A percentile compares a stretch with the other conserved stretches of the same genome.
phyloP scores from a whole-genome alignment of 2,888 invertebrate genomes.

The Gonocerus acuteangulatus region DNA sequence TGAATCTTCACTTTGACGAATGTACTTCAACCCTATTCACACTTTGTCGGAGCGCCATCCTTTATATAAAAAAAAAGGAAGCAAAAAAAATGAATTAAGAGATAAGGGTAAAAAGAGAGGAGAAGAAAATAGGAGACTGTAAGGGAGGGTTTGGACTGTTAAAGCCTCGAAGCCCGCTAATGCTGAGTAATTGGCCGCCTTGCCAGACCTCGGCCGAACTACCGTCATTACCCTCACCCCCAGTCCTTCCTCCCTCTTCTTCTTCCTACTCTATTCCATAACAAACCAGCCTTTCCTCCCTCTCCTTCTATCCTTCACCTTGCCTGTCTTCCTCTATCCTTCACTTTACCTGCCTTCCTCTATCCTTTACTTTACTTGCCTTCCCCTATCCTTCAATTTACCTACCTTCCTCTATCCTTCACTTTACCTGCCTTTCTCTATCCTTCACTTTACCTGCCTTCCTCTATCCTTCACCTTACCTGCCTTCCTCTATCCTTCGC shows the following conservation, averaged over 20 bases:
- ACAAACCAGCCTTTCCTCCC: no score
- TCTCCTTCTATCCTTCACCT: no score
- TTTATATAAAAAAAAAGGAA: background rate
- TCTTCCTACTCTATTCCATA: background rate
- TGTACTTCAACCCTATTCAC: no score
- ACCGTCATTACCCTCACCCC: background rate
- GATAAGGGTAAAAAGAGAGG: background rate
- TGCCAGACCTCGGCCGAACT: background rate
- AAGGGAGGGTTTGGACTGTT: background rate
- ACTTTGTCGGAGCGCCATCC: background rate
- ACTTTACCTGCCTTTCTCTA: no score
- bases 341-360: background rate
- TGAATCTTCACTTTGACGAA: no score
- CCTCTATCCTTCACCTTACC: no score
- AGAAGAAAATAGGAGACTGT: background rate
- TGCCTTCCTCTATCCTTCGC: no score
- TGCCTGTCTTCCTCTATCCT: no score
- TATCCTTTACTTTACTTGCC: no score
- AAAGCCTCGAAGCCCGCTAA: background rate
- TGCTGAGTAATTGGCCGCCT: conserved; percentile 7
- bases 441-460: no score
- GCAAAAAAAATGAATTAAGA: background rate
- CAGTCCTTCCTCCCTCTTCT: background rate
- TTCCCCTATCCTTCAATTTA: no score
- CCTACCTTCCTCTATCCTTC: no score